Conservation (phyloP, 2,797 vertebrate species). For the Cryptoblepharus egeriae region DNA sequence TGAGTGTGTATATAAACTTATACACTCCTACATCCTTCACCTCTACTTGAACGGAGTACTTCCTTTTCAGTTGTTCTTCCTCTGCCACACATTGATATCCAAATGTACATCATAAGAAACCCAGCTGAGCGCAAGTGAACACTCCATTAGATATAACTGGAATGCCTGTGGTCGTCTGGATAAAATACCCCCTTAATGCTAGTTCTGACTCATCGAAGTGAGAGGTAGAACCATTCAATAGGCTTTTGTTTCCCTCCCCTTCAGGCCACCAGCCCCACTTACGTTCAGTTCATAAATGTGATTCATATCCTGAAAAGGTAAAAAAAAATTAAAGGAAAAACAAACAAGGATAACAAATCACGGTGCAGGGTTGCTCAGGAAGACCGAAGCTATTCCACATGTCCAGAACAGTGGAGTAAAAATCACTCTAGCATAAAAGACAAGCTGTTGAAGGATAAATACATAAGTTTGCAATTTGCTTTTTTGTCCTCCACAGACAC, state of each 20-base stretch:
- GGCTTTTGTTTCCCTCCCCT: not conserved
- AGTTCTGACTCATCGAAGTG: not conserved
- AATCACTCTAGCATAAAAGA: slow-evolving; percentile 34
- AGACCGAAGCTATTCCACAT: slow-evolving; percentile 25
- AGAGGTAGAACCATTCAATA: not conserved
- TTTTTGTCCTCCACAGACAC: slow-evolving; percentile 21
- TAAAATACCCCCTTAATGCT: not conserved
- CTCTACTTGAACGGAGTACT: too few species aligned
- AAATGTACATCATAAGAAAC: not conserved
- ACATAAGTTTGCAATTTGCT: not conserved
- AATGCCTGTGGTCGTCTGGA: not conserved
- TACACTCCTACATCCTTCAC: not conserved
- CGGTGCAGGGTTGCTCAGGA: slow-evolving; percentile 24
- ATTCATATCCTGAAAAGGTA: slow-evolving; percentile 13
- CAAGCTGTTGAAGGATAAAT: slow-evolving; percentile 29
- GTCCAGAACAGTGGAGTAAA: slow-evolving; percentile 33
- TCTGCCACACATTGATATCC: too few species aligned
- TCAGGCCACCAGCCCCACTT: slow-evolving; percentile 7
- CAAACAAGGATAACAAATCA: slow-evolving; percentile 30
- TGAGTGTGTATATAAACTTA: not conserved
- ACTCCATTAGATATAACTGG: not conserved
- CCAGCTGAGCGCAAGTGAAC: not conserved
- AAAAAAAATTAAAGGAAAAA: not conserved
- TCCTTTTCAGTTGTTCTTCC: not conserved
- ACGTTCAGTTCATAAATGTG: slow-evolving; percentile 27